Evolutionary conservation across 2,797 vertebrate species (phyloP).

Genomic region (Thalassophryne amazonica): DNA sequence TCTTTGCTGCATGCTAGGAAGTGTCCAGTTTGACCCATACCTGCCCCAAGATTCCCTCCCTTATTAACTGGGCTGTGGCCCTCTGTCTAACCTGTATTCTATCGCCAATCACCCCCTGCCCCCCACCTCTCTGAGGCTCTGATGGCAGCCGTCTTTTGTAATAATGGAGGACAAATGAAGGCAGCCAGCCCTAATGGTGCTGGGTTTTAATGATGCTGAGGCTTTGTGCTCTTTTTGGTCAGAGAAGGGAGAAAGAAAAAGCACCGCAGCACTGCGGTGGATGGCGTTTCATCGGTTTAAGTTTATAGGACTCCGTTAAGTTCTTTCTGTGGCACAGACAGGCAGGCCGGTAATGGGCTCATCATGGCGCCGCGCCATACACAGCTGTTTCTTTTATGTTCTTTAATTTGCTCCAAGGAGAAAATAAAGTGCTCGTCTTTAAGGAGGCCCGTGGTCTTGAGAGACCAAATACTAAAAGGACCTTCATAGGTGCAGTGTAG

Average conservation of each 20-base stretch:
- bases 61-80: constrained; percentile 61
- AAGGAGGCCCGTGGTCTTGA: constrained; percentile 62
- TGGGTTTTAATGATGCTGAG: constrained; percentile 61
- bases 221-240: constrained; percentile 58
- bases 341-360: constrained; percentile 59
- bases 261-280: constrained; percentile 23
- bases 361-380: constrained; percentile 44
- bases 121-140: constrained; percentile 31
- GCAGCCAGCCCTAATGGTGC: constrained; percentile 52
- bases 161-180: constrained; percentile 71
- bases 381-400: constrained; percentile 78
- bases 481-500: constrained; percentile 79
- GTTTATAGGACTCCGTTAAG: constrained; percentile 69
- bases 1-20: constrained; percentile 75
- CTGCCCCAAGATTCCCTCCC: constrained; percentile 70
- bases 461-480: constrained; percentile 75
- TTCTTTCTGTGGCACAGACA: constrained; percentile 49
- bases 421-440: constrained; percentile 67
- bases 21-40: constrained; percentile 80
- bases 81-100: constrained; percentile 67
- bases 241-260: constrained; percentile 39
- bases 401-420: constrained; percentile 77
- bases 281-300: constrained; percentile 52
- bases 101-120: constrained; percentile 22
- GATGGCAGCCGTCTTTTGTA: constrained; percentile 52